These are phyloP conservation scores for Chrysemys picta DNA, from an alignment of 2,113 vertebrate species.

Conservation along the genomic window DNA sequence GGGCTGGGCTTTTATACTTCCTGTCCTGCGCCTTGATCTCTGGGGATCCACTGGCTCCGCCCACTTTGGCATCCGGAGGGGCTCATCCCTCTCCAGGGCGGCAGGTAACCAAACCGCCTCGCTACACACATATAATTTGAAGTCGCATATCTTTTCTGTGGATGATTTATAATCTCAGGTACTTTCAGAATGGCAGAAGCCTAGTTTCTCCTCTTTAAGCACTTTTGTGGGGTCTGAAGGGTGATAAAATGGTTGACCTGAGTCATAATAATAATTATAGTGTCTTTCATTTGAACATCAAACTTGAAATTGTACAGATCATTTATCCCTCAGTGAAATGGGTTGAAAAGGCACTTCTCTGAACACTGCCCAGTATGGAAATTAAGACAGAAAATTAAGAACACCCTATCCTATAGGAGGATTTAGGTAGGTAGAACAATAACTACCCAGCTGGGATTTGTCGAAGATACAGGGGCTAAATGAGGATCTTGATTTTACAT, in stretches of 20 bases:
- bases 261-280: neutral
- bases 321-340: neutral
- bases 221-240: neutral
- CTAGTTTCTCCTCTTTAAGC: neutral
- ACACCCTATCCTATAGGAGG: neutral
- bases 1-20: too few species aligned
- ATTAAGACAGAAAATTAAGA: neutral
- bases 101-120: too few species aligned
- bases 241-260: neutral
- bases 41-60: too few species aligned
- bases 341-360: neutral
- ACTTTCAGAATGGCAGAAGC: neutral
- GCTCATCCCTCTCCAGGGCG: too few species aligned
- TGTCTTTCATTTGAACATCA: neutral
- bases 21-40: too few species aligned
- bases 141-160: neutral
- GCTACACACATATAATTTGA: neutral
- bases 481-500: neutral
- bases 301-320: neutral
- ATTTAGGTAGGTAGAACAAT: neutral
- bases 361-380: neutral
- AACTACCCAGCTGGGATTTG: too few species aligned
- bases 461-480: neutral
- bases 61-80: too few species aligned
- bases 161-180: neutral